phyloP scores from a whole-genome alignment of 2,888 invertebrate genomes.

The Chrysomela aeneicollis region DNA sequence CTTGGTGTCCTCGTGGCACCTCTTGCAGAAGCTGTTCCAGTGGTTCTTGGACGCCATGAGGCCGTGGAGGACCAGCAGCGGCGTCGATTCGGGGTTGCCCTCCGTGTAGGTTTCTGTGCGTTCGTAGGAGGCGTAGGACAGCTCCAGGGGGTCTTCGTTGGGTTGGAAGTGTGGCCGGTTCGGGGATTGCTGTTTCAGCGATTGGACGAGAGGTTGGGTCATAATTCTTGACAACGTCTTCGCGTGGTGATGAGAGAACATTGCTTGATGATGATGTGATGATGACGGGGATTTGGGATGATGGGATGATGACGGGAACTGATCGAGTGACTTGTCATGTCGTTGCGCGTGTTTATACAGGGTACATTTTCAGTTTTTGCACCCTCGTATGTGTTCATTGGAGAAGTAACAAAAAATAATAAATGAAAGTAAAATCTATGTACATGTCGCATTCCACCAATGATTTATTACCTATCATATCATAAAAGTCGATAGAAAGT shows the following conservation, averaged over 20 bases:
- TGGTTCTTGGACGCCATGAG: conserved; percentile 87
- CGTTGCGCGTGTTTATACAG: too few relatives aligned
- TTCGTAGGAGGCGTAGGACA: conserved; percentile 77
- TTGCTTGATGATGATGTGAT: conserved; percentile 31
- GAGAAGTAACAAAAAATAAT: too few relatives aligned
- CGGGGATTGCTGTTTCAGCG: conserved; percentile 22
- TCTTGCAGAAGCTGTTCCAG: conserved; percentile 84
- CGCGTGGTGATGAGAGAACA: conserved; percentile 32
- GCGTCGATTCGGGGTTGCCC: conserved; percentile 60
- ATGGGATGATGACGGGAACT: not conserved
- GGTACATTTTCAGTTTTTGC: too few relatives aligned
- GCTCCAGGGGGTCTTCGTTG: conserved; percentile 39
- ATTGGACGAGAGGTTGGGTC: conserved; percentile 9
- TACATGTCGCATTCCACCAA: too few relatives aligned
- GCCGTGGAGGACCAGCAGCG: conserved; percentile 88
- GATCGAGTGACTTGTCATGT: too few relatives aligned
- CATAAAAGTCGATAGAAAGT: too few relatives aligned
- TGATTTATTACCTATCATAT: too few relatives aligned
- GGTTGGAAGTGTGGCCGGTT: conserved; percentile 13
- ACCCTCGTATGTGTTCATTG: too few relatives aligned
- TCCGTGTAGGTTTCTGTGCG: conserved; percentile 53
- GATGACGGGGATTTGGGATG: conserved; percentile 38
- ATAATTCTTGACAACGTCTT: conserved; percentile 28
- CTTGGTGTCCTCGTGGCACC: conserved; percentile 65
- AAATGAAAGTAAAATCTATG: too few relatives aligned